Conservation (phyloP, 2,797 vertebrate species). For the Bovichtus diacanthus region DNA sequence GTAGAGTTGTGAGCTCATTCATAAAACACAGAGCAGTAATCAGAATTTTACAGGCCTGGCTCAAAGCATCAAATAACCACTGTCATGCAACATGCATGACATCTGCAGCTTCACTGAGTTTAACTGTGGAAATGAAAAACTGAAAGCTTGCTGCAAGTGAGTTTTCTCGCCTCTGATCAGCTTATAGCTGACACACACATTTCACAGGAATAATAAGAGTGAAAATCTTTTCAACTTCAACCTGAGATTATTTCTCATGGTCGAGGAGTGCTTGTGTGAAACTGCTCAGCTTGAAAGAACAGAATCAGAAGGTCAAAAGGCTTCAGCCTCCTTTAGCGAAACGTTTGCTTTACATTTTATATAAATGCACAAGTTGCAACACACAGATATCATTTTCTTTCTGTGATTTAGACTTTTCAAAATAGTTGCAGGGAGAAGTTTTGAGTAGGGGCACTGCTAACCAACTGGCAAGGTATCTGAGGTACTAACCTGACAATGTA, state of each 20-base stretch:
- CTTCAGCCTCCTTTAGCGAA: neutral
- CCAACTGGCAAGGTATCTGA: neutral
- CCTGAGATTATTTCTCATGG: slow-evolving; percentile 4
- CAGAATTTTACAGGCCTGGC: slow-evolving; percentile 17
- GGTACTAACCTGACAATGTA: neutral
- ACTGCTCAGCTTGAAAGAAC: neutral
- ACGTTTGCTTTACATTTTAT: neutral
- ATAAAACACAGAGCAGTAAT: slow-evolving; percentile 32
- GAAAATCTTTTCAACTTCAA: slow-evolving; percentile 13
- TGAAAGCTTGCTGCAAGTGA: neutral
- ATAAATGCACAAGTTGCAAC: neutral
- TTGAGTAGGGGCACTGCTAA: neutral
- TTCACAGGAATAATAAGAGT: slow-evolving; percentile 8
- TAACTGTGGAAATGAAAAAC: slow-evolving; percentile 14
- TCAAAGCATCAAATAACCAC: slow-evolving; percentile 26
- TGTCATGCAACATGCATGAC: slow-evolving; percentile 30
- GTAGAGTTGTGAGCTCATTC: slow-evolving; percentile 20
- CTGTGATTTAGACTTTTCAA: neutral
- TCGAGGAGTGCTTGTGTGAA: neutral
- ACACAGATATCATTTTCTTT: neutral
- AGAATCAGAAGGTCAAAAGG: slow-evolving; percentile 3
- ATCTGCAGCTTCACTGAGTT: neutral
- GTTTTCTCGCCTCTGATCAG: slow-evolving; percentile 11
- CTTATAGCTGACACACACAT: neutral
- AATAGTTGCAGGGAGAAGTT: neutral